Evolutionary conservation across 2,797 vertebrate genomes (phyloP), one percentile per base, ranked within the genome.

Genomic region (Falco berigora): DNA sequence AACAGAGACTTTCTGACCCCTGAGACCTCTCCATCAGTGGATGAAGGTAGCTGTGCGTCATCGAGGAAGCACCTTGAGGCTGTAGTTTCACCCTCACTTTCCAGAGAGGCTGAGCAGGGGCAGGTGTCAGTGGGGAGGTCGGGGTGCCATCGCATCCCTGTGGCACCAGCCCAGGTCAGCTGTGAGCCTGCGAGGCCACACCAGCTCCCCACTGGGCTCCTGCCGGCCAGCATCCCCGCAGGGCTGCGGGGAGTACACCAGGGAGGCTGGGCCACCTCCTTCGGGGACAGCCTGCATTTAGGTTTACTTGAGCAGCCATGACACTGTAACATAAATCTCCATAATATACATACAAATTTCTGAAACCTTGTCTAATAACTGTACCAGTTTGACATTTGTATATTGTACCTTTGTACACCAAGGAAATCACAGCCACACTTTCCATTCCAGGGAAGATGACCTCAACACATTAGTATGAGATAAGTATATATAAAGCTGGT

Each of bases 101-200:
- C 46, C 77, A 23, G 32, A 9, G 40, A 5, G 69, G 56, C 69
- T 30, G 68, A 38, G 62, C 66, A 34, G 67, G 11, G 52, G 10
- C 67, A 62, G 71, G 12, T 15, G 36, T 11, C 2, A 1, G 42
- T 1, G 7, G 55, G 20, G 49, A n/a, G 32, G 69, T 25, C 8
- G 1, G 10, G 66, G 12, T 14, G 46, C 58, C 30, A 10, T 11
- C 8, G 0, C 2, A 22, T 8, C 78, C 82, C 69, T 8, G 42
- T 0, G 1, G 52, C 30, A 9, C 3, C 8, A 38, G 27, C 1
- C 3, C 28, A 5, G 42, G 40, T 40, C 0, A 1, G 27, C 30
- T 0, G 0, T 0, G 25, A 20, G 49, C 46, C 23, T 1, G 13
- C 0, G 4, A 19, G 61, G 77, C 58, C 66, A 30, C 68, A 20